Evolutionary conservation across 1,140 invertebrate species (phyloP).

Genomic region (Trichomalopsis sarcophagae): DNA sequence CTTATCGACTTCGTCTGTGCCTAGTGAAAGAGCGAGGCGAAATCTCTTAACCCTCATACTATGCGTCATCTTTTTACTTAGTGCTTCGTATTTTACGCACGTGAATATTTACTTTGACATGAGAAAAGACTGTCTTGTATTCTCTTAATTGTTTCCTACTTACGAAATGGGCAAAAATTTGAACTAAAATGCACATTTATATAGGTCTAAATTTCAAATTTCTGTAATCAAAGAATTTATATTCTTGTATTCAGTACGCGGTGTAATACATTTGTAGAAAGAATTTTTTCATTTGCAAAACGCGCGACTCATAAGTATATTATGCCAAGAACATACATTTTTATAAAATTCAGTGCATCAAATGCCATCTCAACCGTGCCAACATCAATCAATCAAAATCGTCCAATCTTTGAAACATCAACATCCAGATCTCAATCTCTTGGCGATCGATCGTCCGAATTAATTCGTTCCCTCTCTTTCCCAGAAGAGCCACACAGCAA

Average conservation of each 20-base stretch:
- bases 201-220: too few species aligned
- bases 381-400: neutral
- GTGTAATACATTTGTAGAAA: too few species aligned
- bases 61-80: neutral
- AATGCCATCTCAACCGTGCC: too few species aligned
- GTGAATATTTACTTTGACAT: neutral
- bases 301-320: too few species aligned
- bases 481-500: neutral
- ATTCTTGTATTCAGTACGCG: too few species aligned
- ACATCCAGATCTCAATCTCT: neutral
- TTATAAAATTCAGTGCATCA: too few species aligned
- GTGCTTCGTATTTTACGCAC: neutral
- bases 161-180: too few species aligned
- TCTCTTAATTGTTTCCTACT: neutral
- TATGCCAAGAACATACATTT: too few species aligned
- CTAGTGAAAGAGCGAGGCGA: neutral
- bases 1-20: slow-evolving; percentile 16
- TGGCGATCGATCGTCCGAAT: neutral
- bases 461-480: neutral
- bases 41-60: neutral
- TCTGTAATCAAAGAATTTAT: too few species aligned
- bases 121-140: neutral
- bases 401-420: neutral
- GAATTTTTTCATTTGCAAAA: too few species aligned
- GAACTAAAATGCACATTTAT: too few species aligned